These are phyloP conservation scores for Onychorhynchus coronatus DNA, from an alignment of 2,113 vertebrate genomes.

Conservation along the genomic window DNA sequence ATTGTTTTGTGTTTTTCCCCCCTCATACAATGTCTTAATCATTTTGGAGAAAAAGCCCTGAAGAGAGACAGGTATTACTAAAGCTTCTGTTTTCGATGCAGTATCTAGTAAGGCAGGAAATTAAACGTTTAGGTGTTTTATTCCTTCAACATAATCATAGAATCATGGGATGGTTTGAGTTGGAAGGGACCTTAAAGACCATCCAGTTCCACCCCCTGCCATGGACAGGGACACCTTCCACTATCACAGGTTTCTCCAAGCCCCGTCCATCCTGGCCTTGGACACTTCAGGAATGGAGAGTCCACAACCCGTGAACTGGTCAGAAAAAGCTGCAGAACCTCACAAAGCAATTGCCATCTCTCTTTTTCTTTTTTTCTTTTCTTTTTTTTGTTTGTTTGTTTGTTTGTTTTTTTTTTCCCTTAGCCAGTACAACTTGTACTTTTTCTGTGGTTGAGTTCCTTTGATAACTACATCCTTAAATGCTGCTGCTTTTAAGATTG, in stretches of 20 bases:
- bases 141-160: not conserved
- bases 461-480: not conserved
- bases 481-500: not conserved
- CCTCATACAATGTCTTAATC: not conserved
- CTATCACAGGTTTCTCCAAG: not conserved
- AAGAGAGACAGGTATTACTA: not conserved
- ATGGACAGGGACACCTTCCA: not conserved
- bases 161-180: not conserved
- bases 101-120: not conserved
- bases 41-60: not conserved
- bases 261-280: fast-evolving
- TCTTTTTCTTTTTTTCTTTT: not conserved
- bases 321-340: not conserved
- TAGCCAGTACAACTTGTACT: not conserved
- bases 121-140: not conserved
- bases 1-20: not conserved
- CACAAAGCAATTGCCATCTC: not conserved
- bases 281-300: not conserved
- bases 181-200: not conserved
- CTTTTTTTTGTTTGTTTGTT: too few species aligned
- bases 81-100: not conserved
- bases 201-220: not conserved
- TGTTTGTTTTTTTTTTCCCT: fast-evolving
- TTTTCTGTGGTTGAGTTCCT: not conserved
- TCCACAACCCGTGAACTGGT: not conserved